Conservation (phyloP, 1,140 invertebrate genomes). For the Plodia interpunctella region DNA sequence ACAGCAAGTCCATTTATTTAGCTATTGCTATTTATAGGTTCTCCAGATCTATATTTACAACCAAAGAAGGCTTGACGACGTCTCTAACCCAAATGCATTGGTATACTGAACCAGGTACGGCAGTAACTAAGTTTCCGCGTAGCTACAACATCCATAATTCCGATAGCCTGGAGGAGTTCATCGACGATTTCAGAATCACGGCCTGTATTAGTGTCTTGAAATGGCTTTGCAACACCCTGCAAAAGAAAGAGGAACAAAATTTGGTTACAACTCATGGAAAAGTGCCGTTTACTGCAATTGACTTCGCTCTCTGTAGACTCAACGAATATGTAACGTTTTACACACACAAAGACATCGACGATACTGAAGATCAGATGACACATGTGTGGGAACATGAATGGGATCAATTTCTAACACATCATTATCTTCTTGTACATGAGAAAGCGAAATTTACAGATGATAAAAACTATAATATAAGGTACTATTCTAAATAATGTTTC, state of each 20-base stretch:
- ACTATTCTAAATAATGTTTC: slow-evolving; percentile 9
- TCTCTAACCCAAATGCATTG: slow-evolving; percentile 92
- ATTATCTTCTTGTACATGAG: slow-evolving; percentile 84
- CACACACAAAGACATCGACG: slow-evolving; percentile 92
- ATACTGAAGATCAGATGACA: slow-evolving; percentile 77
- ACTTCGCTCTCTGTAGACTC: slow-evolving; percentile 88
- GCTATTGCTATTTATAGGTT: slow-evolving; percentile 74
- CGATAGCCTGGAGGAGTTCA: slow-evolving; percentile 92
- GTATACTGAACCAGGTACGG: slow-evolving; percentile 89
- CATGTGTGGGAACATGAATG: slow-evolving; percentile 89
- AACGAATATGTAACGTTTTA: slow-evolving; percentile 85
- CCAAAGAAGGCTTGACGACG: slow-evolving; percentile 91
- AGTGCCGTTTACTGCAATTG: slow-evolving; percentile 84
- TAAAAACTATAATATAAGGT: slow-evolving; percentile 58
- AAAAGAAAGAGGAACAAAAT: slow-evolving; percentile 77
- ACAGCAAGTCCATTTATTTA: background rate
- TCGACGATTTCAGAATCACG: slow-evolving; percentile 93
- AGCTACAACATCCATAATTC: slow-evolving; percentile 91
- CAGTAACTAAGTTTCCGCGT: slow-evolving; percentile 89
- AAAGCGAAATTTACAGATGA: slow-evolving; percentile 75
- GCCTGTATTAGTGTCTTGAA: slow-evolving; percentile 90
- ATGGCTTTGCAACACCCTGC: slow-evolving; percentile 81
- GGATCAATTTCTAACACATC: slow-evolving; percentile 90
- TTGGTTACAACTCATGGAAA: slow-evolving; percentile 79
- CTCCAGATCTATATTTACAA: slow-evolving; percentile 90